A percentile compares a stretch with the other conserved stretches of the same genome.
Evolutionary conservation across 2,797 vertebrate genomes (phyloP).

Genomic region (Pseudocheirus occidentalis): DNA sequence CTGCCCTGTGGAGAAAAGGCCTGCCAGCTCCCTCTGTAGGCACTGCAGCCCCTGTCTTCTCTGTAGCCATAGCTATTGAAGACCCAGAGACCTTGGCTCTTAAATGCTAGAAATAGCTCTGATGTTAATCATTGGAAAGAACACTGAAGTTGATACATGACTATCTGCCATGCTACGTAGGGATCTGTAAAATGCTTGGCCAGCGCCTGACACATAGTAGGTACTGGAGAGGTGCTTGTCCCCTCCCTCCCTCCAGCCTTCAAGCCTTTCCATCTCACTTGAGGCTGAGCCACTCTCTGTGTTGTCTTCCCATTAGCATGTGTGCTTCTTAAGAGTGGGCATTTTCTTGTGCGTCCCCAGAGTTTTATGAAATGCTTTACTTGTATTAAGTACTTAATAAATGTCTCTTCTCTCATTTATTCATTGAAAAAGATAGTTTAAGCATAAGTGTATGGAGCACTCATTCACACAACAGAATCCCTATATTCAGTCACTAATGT

Average conservation of each 20-base stretch:
- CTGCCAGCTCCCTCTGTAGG: neutral
- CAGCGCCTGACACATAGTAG: neutral
- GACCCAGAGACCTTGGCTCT: neutral
- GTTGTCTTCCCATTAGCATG: neutral
- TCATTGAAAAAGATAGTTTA: neutral
- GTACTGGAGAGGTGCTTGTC: neutral
- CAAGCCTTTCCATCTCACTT: neutral
- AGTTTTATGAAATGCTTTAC: neutral
- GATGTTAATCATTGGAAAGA: neutral
- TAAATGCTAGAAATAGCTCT: neutral
- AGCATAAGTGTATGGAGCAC: neutral
- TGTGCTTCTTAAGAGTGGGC: neutral
- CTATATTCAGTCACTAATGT: neutral
- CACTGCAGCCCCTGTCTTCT: neutral
- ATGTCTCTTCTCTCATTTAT: neutral
- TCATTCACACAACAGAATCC: neutral
- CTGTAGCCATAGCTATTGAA: neutral
- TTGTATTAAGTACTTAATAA: neutral
- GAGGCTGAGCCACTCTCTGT: neutral
- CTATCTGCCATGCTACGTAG: neutral
- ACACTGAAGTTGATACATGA: neutral
- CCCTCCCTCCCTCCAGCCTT: neutral
- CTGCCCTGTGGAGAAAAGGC: neutral
- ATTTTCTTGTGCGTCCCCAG: neutral
- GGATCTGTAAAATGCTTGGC: neutral